These are phyloP conservation scores for Platichthys stellatus DNA, from an alignment of 2,113 vertebrate genomes.

Conservation along the genomic window DNA sequence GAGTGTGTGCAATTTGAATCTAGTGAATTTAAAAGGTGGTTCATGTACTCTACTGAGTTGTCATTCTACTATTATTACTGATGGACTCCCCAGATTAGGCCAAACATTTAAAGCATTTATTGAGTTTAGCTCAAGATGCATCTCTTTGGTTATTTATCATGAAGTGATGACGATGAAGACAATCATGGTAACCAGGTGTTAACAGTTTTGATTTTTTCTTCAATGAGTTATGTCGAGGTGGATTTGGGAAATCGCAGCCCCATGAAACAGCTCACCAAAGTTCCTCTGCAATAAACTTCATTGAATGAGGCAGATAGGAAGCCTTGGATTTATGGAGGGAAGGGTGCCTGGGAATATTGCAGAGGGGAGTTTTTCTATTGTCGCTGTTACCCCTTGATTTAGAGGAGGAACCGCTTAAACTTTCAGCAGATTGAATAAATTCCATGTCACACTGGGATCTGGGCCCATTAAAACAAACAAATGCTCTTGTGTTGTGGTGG, in stretches of 20 bases:
- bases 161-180: slow-evolving; percentile 1
- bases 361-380: slow-evolving; percentile 48
- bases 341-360: slow-evolving; percentile 42
- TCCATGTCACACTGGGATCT: slow-evolving; percentile 28
- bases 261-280: slow-evolving; percentile 34
- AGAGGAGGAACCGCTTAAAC: slow-evolving; percentile 37
- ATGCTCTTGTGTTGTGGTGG: slow-evolving; percentile 10
- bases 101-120: not conserved
- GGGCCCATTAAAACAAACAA: slow-evolving; percentile 43
- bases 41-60: too few relatives aligned
- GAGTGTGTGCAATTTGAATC: not conserved
- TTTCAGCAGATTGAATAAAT: slow-evolving; percentile 40
- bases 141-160: slow-evolving; percentile 4
- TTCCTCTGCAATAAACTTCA: slow-evolving; percentile 40
- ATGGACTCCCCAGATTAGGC: not conserved
- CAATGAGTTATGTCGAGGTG: slow-evolving; percentile 9
- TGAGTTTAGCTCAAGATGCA: not conserved
- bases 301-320: slow-evolving; percentile 28
- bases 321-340: slow-evolving; percentile 49
- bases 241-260: slow-evolving; percentile 31
- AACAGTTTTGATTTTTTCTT: slow-evolving; percentile 7
- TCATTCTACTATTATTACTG: not conserved
- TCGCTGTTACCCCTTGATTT: slow-evolving; percentile 50
- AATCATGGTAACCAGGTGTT: slow-evolving; percentile 19
- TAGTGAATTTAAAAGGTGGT: too few relatives aligned